Conservation (phyloP, 2,888 invertebrate species). For the Frankliniella fusca region DNA sequence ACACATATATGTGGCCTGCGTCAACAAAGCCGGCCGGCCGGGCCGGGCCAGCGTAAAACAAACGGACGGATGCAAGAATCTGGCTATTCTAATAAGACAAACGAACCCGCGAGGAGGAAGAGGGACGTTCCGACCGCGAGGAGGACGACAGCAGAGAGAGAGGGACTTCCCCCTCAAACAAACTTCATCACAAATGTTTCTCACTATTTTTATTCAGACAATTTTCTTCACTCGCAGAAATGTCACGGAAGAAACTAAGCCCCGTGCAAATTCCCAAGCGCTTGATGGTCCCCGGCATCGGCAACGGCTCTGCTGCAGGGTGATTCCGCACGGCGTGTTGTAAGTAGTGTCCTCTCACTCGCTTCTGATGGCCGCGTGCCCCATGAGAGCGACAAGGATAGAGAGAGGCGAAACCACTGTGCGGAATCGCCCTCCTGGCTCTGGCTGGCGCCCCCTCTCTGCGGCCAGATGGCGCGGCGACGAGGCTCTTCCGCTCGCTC, state of each 20-base stretch:
- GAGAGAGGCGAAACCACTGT: not conserved
- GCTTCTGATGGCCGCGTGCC: too few species aligned
- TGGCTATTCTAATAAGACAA: slow-evolving; percentile 20
- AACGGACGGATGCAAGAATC: slow-evolving; percentile 12
- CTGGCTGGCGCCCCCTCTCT: not conserved
- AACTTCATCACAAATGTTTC: not conserved
- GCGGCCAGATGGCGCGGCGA: not conserved
- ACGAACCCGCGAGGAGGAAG: not conserved
- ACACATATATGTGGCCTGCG: slow-evolving; percentile 19
- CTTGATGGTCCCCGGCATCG: too few species aligned
- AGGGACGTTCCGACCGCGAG: not conserved
- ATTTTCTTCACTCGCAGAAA: not conserved
- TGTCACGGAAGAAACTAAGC: not conserved
- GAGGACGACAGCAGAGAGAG: not conserved
- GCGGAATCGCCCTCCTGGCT: not conserved
- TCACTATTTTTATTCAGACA: not conserved
- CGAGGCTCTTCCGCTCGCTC: not conserved
- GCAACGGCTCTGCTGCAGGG: too few species aligned
- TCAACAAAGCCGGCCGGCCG: slow-evolving; percentile 5
- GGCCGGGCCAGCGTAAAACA: not conserved
- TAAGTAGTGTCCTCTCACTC: too few species aligned
- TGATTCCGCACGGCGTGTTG: too few species aligned
- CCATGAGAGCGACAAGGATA: too few species aligned
- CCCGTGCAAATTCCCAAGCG: too few species aligned
- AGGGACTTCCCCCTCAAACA: not conserved